Evolutionary conservation across 2,797 vertebrate species (phyloP), one percentile per base, ranked within the genome.

Genomic region (Triplophysa yarkandensis): DNA sequence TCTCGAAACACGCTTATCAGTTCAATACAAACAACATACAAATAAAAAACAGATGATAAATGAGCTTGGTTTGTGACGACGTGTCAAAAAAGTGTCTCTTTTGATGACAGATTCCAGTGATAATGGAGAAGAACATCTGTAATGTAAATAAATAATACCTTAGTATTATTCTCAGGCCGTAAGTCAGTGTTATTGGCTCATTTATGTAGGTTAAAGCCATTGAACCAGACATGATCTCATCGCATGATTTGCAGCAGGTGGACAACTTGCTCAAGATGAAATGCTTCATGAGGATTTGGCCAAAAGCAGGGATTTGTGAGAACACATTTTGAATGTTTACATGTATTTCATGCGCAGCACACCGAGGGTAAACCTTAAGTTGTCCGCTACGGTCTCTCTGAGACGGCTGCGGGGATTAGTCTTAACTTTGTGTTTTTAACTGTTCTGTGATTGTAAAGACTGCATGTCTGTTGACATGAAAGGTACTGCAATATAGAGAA

Each of bases 11-110:
- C 36, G 30, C 16, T 36, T 52, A 57, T 28, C 19, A 19, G 8
- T 36, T 67, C 52, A 30, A 61, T 74, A 80, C 71, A 78, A 77
- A 77, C 73, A 77, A 10, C 19, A 46, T 23, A 10, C 39, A 63
- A 8, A 6, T 48, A 39, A 39, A 39, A 39, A 39, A 13, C 44
- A 54, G 21, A 8, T 46, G 17, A 58, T 50, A 10, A 28, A 5
- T 5, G 36, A 44, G 21, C 23, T 71, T 50, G n/a, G 9, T 71
- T 71, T 58, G 28, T 50, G 50, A 50, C 0, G 19, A 6, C 10
- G 17, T 64, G 54, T 71, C 54, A 46, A 43, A 13, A 36, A 71
- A 61, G 10, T 7, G 41, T 67, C 14, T 41, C 32, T 19, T 1
- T 46, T 58, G 8, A 25, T 27, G 48, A 63, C 41, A 25, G 34